These are phyloP conservation scores for Odocoileus virginianus DNA, from an alignment of 2,113 vertebrate species.

Conservation along the genomic window DNA sequence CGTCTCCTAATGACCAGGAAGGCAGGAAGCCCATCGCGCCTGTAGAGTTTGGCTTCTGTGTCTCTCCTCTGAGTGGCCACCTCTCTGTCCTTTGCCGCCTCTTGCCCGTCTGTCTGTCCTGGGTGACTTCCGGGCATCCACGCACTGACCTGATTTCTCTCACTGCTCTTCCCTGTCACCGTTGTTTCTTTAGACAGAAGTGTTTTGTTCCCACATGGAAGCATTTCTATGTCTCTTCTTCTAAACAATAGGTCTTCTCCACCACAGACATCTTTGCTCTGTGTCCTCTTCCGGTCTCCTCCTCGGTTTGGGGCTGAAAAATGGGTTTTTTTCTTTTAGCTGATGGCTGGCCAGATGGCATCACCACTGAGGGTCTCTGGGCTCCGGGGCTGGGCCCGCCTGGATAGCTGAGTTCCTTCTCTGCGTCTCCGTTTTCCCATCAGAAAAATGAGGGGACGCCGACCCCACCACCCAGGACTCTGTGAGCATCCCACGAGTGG, in stretches of 20 bases:
- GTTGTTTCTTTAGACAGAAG: rapidly evolving
- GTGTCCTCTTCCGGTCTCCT: rapidly evolving
- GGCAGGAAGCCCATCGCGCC: rapidly evolving
- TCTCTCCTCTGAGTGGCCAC: background rate
- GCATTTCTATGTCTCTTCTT: rapidly evolving
- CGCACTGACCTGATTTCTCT: rapidly evolving
- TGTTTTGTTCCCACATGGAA: rapidly evolving
- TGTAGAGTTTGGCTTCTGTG: background rate
- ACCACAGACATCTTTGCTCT: rapidly evolving
- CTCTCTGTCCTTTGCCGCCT: rapidly evolving
- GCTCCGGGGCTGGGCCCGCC: background rate
- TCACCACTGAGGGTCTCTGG: background rate
- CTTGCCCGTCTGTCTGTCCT: rapidly evolving
- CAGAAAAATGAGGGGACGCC: rapidly evolving
- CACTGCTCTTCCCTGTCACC: rapidly evolving
- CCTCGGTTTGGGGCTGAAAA: rapidly evolving
- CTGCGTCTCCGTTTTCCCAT: rapidly evolving
- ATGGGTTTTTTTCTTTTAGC: background rate
- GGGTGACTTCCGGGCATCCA: rapidly evolving
- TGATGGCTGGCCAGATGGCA: rapidly evolving
- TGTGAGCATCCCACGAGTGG: rapidly evolving
- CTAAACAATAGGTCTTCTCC: background rate
- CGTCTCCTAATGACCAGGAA: rapidly evolving
- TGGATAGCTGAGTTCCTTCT: background rate
- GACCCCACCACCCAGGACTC: background rate